Base-by-base conservation (phyloP, 2,888 invertebrate species). In the Antheraea yamamai region DNA sequence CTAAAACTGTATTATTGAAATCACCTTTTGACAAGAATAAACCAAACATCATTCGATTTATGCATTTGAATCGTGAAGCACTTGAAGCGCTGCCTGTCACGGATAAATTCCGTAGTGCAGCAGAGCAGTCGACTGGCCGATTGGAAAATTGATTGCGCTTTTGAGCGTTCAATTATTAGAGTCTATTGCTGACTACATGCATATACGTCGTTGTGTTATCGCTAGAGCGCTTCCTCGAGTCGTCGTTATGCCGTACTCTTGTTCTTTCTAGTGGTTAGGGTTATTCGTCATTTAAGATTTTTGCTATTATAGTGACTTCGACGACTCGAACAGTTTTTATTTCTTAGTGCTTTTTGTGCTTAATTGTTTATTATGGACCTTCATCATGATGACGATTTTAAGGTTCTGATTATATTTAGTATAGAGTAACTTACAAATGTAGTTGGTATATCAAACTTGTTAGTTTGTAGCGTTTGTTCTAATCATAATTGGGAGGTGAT, bases 11-110 rank as follows among this genome's bases (percentile, higher is more conserved):
- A 18, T 55, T 55, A 20, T 18, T 18, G 55, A 55, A 55, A 55
- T 2, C 18, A 20, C 20, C 55, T 1, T 20, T 20, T 55, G 55
- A 20, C 30, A 68, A 30, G 16, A 35, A 68, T 30, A 35, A 16
- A 35, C 6, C 35, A 14, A n/a, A 26, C 16, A 18, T 30, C 20
- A 30, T 35, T 68, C 66, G 35, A 68, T 68, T 88, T 89, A 90
- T 35, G 35, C 0, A 1, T 2, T 70, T 70, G 10, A 35, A 70
- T 26, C 12, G 39, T 70, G 8, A 20, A 39, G n/a, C 70, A 39
- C 39, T 70, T 20, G 70, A 70, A 70, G 39, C 39, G 70, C 70
- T 6, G 35, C 68, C 35, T 70, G 70, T 39, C 70, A 39, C n/a
- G 70, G 70, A 70, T 70, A 70, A 70, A 70, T 70, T 70, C 39